Conservation (phyloP, 2,888 invertebrate species). For the Prosapia bicincta region DNA sequence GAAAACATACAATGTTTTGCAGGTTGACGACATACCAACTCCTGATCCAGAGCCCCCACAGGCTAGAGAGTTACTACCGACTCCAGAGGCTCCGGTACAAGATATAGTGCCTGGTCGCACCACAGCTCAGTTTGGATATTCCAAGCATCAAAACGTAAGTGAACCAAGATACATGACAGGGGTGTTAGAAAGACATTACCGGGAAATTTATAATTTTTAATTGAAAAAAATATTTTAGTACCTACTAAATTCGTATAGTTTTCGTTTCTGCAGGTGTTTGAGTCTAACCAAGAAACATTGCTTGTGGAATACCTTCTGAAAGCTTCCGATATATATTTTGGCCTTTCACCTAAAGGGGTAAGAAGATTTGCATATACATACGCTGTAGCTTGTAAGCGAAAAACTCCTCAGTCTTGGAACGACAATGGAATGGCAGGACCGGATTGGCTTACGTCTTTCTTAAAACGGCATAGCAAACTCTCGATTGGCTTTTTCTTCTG, state of each 20-base stretch:
- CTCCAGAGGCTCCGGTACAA: neutral
- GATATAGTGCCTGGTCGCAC: neutral
- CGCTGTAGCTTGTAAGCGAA: constrained; percentile 21
- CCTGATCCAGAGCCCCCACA: neutral
- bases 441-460: constrained; percentile 1
- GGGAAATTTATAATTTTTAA: neutral
- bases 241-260: neutral
- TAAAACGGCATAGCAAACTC: too few species aligned
- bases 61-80: too few species aligned
- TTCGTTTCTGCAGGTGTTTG: constrained; percentile 32
- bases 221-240: neutral
- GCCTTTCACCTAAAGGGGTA: constrained; percentile 32
- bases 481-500: too few species aligned
- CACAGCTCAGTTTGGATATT: constrained; percentile 6
- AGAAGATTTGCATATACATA: constrained; percentile 32
- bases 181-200: neutral
- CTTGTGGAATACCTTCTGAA: constrained; percentile 30
- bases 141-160: neutral
- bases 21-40: neutral
- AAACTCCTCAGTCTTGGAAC: constrained; percentile 30
- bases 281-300: constrained; percentile 29
- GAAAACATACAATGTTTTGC: neutral
- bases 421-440: constrained; percentile 27
- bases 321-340: constrained; percentile 33
- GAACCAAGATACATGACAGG: too few species aligned